These are phyloP conservation scores for Drosophila mercatorum DNA, from an alignment of 2,888 invertebrate genomes.

Conservation along the genomic window DNA sequence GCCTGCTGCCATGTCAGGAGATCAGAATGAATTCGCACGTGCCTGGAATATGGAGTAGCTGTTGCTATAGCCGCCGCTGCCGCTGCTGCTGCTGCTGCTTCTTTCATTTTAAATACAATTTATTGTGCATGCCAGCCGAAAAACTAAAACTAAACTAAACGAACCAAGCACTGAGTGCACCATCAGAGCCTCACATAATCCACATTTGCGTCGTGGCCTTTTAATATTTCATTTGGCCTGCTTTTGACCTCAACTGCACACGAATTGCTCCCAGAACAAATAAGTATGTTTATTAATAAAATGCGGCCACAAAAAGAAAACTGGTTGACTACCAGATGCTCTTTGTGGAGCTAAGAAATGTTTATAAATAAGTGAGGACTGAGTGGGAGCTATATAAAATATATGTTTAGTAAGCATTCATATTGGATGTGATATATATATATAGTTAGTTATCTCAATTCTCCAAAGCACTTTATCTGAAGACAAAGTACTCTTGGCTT, in stretches of 20 bases:
- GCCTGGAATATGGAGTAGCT: conserved; percentile 56
- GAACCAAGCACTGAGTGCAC: conserved; percentile 21
- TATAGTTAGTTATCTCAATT: neutral
- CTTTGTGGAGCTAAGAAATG: neutral
- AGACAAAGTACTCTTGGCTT: conserved; percentile 28
- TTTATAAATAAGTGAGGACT: neutral
- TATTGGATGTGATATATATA: neutral
- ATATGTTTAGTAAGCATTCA: neutral
- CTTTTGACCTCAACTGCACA: conserved; percentile 15
- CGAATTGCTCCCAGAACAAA: conserved; percentile 21
- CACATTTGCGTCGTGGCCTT: conserved; percentile 61
- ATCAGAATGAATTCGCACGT: conserved; percentile 77
- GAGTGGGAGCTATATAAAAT: neutral
- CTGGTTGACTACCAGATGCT: conserved; percentile 7
- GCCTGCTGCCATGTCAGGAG: conserved; percentile 60
- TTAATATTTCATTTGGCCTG: conserved; percentile 67
- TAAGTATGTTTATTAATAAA: conserved; percentile 67
- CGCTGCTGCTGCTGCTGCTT: conserved; percentile 26
- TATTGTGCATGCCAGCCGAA: conserved; percentile 65
- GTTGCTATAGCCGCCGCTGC: neutral
- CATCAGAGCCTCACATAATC: conserved; percentile 54
- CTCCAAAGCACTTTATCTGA: neutral
- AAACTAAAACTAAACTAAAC: conserved; percentile 62
- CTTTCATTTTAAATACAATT: conserved; percentile 78
- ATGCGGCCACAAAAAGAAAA: conserved; percentile 27